Evolutionary conservation across 2,797 vertebrate species (phyloP).

Genomic region (Microtus agrestis): DNA sequence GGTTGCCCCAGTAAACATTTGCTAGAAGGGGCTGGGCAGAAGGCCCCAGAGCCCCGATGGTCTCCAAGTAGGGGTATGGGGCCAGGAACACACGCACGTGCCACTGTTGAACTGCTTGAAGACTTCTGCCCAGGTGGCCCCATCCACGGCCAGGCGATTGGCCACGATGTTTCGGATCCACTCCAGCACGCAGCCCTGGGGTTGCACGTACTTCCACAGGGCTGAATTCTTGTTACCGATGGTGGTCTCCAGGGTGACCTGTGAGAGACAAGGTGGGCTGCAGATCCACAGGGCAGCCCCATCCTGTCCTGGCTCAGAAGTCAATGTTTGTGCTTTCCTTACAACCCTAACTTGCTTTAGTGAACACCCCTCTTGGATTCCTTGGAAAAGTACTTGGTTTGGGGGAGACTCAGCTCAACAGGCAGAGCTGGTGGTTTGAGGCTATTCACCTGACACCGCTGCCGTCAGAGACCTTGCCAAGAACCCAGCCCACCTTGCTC

Average conservation of each 20-base stretch:
- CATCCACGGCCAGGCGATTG: conserved; percentile 92
- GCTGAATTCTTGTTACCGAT: conserved; percentile 94
- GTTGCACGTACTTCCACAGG: conserved; percentile 93
- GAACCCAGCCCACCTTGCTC: neutral
- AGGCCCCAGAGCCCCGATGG: neutral
- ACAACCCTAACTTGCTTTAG: neutral
- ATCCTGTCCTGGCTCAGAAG: neutral
- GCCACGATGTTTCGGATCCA: conserved; percentile 96
- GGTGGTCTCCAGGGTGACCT: conserved; percentile 96
- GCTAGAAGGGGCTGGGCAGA: neutral
- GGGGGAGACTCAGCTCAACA: no score
- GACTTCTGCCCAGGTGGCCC: conserved; percentile 89
- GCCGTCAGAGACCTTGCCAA: no score
- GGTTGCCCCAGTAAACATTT: neutral
- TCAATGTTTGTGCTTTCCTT: no score
- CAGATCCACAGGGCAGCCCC: neutral
- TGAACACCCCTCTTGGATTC: accelerated
- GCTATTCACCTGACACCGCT: neutral
- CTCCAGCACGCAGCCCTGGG: conserved; percentile 91
- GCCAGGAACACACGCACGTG: conserved; percentile 90
- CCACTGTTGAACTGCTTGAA: conserved; percentile 95
- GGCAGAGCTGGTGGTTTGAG: neutral
- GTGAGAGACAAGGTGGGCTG: neutral
- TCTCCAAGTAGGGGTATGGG: accelerated
- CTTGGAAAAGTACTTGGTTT: neutral